Percentiles rank a stretch among this genome's conserved stretches.
Evolutionary conservation across 2,888 invertebrate genomes (phyloP).

Genomic region (Tetropium fuscum): DNA sequence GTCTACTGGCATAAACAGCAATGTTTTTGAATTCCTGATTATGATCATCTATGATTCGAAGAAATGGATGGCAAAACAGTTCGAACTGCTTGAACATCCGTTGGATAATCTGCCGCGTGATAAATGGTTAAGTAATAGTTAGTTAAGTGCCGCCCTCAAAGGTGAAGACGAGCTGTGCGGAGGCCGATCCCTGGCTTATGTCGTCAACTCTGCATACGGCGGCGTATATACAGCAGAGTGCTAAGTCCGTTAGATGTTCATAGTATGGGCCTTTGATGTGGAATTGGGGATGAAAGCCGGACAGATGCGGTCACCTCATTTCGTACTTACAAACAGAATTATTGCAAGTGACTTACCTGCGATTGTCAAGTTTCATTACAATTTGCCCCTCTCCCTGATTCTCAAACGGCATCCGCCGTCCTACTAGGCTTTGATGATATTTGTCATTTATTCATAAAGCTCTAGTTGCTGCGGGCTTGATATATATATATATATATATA

Average conservation of each 20-base stretch:
- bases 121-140: slow-evolving; percentile 6
- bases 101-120: too few relatives aligned
- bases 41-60: too few relatives aligned
- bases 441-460: slow-evolving; percentile 41
- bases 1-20: too few relatives aligned
- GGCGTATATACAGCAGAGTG: slow-evolving; percentile 36
- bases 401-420: slow-evolving; percentile 35
- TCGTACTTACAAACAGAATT: slow-evolving; percentile 64
- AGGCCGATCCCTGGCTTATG: slow-evolving; percentile 30
- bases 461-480: too few relatives aligned
- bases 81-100: too few relatives aligned
- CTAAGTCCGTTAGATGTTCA: slow-evolving; percentile 40
- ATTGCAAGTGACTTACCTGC: slow-evolving; percentile 62
- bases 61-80: too few relatives aligned
- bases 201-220: slow-evolving; percentile 29
- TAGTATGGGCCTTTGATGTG: slow-evolving; percentile 54
- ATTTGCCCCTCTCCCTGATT: slow-evolving; percentile 40
- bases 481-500: too few relatives aligned
- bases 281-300: slow-evolving; percentile 58
- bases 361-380: slow-evolving; percentile 60
- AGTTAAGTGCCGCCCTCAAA: slow-evolving; percentile 26
- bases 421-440: slow-evolving; percentile 41
- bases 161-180: not conserved
- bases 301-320: slow-evolving; percentile 59
- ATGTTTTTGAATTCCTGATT: too few relatives aligned